These are phyloP conservation scores for Latheticus oryzae DNA, from an alignment of 2,888 invertebrate species.

Conservation along the genomic window DNA sequence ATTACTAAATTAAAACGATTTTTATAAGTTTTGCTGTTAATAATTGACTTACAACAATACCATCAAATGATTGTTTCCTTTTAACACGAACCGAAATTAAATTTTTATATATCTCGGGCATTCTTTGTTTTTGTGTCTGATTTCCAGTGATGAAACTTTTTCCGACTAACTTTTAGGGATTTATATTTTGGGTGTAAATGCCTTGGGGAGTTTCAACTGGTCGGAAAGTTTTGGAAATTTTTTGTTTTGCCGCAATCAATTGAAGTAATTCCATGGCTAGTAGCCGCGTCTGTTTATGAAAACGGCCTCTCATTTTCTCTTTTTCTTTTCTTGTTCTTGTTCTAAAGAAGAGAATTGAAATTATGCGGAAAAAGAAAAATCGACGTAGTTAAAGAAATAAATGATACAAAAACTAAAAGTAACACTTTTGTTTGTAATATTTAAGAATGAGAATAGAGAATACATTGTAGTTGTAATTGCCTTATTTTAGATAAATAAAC, in stretches of 20 bases:
- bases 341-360: slow-evolving; percentile 15
- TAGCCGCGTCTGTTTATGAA: slow-evolving; percentile 21
- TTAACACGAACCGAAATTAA: too few species aligned
- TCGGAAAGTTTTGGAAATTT: slow-evolving; percentile 5
- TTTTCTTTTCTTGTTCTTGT: slow-evolving; percentile 23
- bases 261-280: slow-evolving; percentile 6
- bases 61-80: too few species aligned
- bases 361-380: slow-evolving; percentile 21
- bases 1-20: too few species aligned
- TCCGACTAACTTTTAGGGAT: too few species aligned
- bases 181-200: slow-evolving; percentile 21
- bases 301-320: slow-evolving; percentile 29
- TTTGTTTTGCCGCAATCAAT: slow-evolving; percentile 20
- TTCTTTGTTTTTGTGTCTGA: too few species aligned
- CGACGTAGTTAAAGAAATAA: slow-evolving; percentile 24
- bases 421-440: slow-evolving; percentile 2
- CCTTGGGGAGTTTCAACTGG: neutral
- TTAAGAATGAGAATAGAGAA: slow-evolving; percentile 6
- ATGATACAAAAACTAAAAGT: slow-evolving; percentile 2
- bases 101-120: too few species aligned
- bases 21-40: too few species aligned
- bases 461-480: slow-evolving; percentile 21
- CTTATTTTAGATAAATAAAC: slow-evolving; percentile 33
- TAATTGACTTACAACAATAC: too few species aligned
- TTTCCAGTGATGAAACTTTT: too few species aligned